Conservation (phyloP, 2,888 invertebrate species). For the Cetonia aurata region DNA sequence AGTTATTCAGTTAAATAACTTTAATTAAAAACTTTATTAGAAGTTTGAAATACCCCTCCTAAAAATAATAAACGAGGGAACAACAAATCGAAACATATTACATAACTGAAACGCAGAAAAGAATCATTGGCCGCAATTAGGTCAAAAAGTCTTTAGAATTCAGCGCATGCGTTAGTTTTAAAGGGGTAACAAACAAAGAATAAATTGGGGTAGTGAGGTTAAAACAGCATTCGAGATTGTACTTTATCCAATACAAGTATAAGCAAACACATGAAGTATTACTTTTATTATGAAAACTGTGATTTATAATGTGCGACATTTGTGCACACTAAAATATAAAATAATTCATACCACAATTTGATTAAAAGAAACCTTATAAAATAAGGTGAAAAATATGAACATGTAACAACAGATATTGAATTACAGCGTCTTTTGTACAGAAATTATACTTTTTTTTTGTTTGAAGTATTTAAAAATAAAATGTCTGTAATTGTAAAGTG, state of each 20-base stretch:
- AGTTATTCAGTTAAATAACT: too few relatives aligned
- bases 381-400: conserved; percentile 4
- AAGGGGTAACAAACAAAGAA: conserved; percentile 38
- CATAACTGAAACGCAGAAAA: background rate
- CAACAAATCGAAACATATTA: background rate
- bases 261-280: background rate
- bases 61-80: too few relatives aligned
- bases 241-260: background rate
- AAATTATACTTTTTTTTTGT: conserved; percentile 12
- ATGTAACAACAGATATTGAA: background rate
- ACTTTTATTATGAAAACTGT: conserved; percentile 10
- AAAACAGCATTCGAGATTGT: conserved; percentile 28
- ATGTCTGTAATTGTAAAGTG: conserved; percentile 80
- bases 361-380: conserved; percentile 26
- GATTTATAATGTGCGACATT: background rate
- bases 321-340: background rate
- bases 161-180: conserved; percentile 42
- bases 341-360: background rate
- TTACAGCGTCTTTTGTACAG: background rate
- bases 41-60: too few relatives aligned
- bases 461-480: conserved; percentile 37
- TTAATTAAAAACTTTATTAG: too few relatives aligned
- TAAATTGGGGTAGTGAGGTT: conserved; percentile 44
- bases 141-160: conserved; percentile 34
- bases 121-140: conserved; percentile 33